These are phyloP conservation scores for Dolichopus griseipennis DNA, from an alignment of 2,888 invertebrate species.

Conservation along the genomic window DNA sequence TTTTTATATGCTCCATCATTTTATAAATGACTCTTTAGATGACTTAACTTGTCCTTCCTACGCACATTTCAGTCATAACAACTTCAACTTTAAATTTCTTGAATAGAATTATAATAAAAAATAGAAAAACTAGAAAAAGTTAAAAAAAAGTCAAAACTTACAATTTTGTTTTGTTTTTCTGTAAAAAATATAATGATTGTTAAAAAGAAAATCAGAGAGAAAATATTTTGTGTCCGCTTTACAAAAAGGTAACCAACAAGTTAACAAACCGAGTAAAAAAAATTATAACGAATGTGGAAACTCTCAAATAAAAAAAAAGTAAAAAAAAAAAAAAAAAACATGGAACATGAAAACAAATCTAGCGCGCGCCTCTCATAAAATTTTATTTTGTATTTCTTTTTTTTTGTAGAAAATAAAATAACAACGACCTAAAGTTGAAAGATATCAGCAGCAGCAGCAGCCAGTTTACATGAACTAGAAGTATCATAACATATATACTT, in stretches of 20 bases:
- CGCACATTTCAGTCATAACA: slow-evolving; percentile 6
- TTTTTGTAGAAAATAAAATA: too few species aligned
- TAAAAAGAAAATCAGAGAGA: background rate
- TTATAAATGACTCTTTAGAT: slow-evolving; percentile 1
- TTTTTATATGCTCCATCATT: background rate
- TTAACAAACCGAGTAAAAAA: too few species aligned
- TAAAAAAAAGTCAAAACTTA: background rate
- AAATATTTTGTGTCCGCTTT: background rate
- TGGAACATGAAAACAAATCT: background rate
- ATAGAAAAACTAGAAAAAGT: background rate
- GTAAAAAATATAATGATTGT: background rate
- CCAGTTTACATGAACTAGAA: slow-evolving; percentile 2
- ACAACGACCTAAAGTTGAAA: background rate
- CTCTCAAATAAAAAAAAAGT: background rate
- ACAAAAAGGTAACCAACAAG: too few species aligned
- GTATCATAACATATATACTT: slow-evolving; percentile 5
- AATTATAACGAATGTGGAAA: too few species aligned
- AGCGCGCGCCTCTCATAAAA: background rate
- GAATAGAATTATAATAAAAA: background rate
- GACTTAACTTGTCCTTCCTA: slow-evolving; percentile 6
- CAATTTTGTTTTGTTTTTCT: too few species aligned
- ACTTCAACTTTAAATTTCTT: background rate
- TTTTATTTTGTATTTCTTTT: too few species aligned
- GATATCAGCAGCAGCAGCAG: background rate
- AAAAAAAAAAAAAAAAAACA: background rate